Percentiles rank a stretch among this genome's conserved stretches.
These are phyloP conservation scores for Prunella fulvescens DNA, from an alignment of 2,113 vertebrate genomes.

Conservation along the genomic window DNA sequence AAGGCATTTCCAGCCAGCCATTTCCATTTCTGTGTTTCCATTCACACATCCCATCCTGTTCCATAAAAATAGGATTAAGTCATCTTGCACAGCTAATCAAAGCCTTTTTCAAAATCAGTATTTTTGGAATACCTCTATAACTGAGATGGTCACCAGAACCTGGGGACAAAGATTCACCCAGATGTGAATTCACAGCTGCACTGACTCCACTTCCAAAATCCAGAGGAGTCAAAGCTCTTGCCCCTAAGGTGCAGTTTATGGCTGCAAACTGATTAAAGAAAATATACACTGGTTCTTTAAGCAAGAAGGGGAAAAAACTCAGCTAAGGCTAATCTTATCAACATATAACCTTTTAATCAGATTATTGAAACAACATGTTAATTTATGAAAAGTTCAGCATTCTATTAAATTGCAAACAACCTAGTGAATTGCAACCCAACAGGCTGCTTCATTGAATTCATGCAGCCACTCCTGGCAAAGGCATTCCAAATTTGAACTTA, in stretches of 20 bases:
- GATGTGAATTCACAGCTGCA: neutral
- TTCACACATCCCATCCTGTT: neutral
- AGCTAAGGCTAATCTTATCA: conserved; percentile 70
- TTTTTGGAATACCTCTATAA: neutral
- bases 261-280: conserved; percentile 8
- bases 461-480: conserved; percentile 76
- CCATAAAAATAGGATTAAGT: neutral
- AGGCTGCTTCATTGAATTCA: conserved; percentile 79
- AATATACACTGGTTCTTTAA: conserved; percentile 66
- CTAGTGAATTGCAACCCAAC: conserved; percentile 77
- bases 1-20: neutral
- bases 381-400: conserved; percentile 77
- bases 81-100: neutral
- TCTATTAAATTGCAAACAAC: conserved; percentile 78
- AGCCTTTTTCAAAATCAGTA: neutral
- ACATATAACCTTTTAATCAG: conserved; percentile 80
- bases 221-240: neutral
- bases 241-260: neutral
- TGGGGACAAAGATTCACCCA: neutral
- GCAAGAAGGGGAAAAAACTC: neutral
- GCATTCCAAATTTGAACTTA: conserved; percentile 84
- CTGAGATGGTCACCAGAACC: neutral
- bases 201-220: neutral
- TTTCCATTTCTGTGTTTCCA: neutral
- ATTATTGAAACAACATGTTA: conserved; percentile 81